Conservation (phyloP, 2,113 vertebrate genomes). For the Geococcyx californianus region DNA sequence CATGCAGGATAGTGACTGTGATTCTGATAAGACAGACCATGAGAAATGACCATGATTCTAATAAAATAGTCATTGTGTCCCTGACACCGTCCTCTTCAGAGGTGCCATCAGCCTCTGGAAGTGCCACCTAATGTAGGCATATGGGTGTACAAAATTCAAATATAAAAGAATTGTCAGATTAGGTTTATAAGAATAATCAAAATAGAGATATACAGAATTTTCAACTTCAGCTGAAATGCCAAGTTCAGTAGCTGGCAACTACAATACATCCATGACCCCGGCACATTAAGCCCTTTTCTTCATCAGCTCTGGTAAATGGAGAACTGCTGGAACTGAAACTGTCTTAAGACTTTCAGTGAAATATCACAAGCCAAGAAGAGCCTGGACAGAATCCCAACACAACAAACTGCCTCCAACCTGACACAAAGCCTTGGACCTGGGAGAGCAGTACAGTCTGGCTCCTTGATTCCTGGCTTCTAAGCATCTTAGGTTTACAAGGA, state of each 20-base stretch:
- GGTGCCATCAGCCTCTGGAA: background rate
- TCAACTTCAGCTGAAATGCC: background rate
- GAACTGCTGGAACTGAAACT: background rate
- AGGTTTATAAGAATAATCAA: background rate
- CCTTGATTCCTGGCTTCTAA: background rate
- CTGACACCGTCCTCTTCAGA: background rate
- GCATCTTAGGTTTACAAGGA: background rate
- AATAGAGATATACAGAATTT: background rate
- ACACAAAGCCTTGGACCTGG: background rate
- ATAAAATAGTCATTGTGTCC: background rate
- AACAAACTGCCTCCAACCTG: background rate
- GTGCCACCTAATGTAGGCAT: background rate
- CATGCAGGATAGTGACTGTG: background rate
- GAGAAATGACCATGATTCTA: background rate
- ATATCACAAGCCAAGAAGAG: background rate
- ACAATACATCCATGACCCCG: fast-evolving
- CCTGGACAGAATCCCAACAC: background rate
- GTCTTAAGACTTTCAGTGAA: background rate
- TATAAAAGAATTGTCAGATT: background rate
- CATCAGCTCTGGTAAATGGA: background rate
- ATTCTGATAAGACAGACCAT: background rate
- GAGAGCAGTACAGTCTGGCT: background rate
- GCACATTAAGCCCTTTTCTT: background rate
- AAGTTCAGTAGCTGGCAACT: background rate
- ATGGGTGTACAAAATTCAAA: background rate